phyloP scores from a whole-genome alignment of 2,797 vertebrate species.

The Leptatherina wallacei region DNA sequence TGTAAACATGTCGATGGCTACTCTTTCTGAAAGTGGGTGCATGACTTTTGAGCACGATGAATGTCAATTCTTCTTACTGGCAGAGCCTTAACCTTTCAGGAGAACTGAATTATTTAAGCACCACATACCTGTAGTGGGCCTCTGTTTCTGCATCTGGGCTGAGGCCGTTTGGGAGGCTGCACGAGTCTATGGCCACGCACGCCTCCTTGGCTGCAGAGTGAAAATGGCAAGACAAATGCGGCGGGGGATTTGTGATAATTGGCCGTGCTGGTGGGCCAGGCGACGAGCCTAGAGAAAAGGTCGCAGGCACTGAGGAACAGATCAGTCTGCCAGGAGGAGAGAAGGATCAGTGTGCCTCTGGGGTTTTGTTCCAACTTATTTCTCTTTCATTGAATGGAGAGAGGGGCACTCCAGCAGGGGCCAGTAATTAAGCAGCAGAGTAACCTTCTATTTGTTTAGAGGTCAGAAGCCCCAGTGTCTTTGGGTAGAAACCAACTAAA shows the following conservation, averaged over 20 bases:
- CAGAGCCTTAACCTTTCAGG: conserved; percentile 85
- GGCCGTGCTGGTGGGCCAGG: conserved; percentile 77
- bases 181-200: conserved; percentile 63
- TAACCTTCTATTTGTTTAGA: conserved; percentile 75
- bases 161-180: conserved; percentile 59
- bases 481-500: conserved; percentile 35
- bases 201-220: conserved; percentile 69
- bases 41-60: conserved; percentile 77
- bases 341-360: conserved; percentile 56
- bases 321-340: conserved; percentile 70
- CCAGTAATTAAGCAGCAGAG: conserved; percentile 69
- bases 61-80: conserved; percentile 80
- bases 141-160: conserved; percentile 63
- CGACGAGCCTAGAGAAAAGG: conserved; percentile 77
- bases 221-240: conserved; percentile 84
- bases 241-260: conserved; percentile 81
- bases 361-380: conserved; percentile 65
- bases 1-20: conserved; percentile 63
- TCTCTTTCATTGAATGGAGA: conserved; percentile 46
- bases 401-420: conserved; percentile 53
- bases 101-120: conserved; percentile 87
- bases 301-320: conserved; percentile 72
- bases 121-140: conserved; percentile 79
- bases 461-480: conserved; percentile 57
- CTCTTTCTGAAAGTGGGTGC: conserved; percentile 52